Evolutionary conservation across 2,888 invertebrate genomes (phyloP).

Genomic region (Lithophane socia): DNA sequence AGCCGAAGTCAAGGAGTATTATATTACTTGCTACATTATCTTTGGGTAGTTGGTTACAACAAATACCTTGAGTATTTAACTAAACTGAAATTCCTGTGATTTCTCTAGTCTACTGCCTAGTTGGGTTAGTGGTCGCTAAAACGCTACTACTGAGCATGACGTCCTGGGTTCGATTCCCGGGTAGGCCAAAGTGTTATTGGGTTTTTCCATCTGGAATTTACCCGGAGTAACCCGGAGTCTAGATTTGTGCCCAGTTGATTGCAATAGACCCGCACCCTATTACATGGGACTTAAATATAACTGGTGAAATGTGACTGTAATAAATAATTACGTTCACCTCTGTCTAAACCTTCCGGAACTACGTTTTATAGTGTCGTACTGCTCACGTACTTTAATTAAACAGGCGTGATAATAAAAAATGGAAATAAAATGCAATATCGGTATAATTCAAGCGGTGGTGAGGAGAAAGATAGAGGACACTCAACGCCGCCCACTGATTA

Average conservation of each 20-base stretch:
- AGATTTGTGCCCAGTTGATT: no score
- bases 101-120: background rate
- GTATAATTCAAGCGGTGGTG: conserved; percentile 44
- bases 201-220: no score
- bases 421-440: conserved; percentile 29
- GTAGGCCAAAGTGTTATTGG: no score
- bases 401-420: background rate
- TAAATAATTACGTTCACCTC: no score
- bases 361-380: background rate
- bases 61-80: background rate
- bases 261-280: no score
- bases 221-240: no score
- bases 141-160: no score
- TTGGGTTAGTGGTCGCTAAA: no score
- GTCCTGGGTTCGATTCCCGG: no score
- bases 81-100: background rate
- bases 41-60: conserved; percentile 2
- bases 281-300: no score
- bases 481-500: conserved; percentile 73
- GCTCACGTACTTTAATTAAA: background rate
- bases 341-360: no score
- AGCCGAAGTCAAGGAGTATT: background rate
- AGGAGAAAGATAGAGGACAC: conserved; percentile 44
- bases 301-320: no score
- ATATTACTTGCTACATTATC: conserved; percentile 8